A percentile compares a stretch with the other conserved stretches of the same genome.
phyloP scores from a whole-genome alignment of 2,113 vertebrate species.

The Saccopteryx bilineata region DNA sequence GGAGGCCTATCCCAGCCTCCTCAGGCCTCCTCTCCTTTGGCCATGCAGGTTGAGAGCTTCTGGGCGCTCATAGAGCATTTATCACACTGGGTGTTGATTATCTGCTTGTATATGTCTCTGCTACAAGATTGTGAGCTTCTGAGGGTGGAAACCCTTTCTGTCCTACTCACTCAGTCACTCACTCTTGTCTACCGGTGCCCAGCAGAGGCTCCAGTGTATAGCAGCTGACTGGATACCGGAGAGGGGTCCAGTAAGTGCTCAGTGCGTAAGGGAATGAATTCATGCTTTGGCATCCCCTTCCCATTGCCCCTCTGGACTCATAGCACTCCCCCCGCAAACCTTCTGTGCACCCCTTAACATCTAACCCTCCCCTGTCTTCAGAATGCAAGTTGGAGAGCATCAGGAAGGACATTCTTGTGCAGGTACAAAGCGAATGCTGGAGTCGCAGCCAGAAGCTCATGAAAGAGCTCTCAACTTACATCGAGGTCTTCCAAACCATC shows the following conservation, averaged over 20 bases:
- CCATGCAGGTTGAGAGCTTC: background rate
- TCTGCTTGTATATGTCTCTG: background rate
- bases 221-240: background rate
- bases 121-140: conserved; percentile 4
- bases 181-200: background rate
- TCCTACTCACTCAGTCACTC: background rate
- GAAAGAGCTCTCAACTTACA: conserved; percentile 82
- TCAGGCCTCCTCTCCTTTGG: background rate
- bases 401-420: conserved; percentile 82
- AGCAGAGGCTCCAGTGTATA: background rate
- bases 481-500: conserved; percentile 82
- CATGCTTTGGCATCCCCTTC: background rate
- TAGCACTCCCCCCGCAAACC: background rate
- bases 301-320: background rate
- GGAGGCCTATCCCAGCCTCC: background rate
- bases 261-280: background rate
- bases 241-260: background rate
- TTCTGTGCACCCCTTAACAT: background rate
- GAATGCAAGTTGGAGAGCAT: conserved; percentile 84
- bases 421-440: conserved; percentile 84
- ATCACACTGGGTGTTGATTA: background rate
- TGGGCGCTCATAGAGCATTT: background rate
- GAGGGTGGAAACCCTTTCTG: background rate
- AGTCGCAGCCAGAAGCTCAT: conserved; percentile 82
- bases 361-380: conserved; percentile 65